Evolutionary conservation across 2,113 vertebrate species (phyloP).

Genomic region (Oncorhynchus kisutch): DNA sequence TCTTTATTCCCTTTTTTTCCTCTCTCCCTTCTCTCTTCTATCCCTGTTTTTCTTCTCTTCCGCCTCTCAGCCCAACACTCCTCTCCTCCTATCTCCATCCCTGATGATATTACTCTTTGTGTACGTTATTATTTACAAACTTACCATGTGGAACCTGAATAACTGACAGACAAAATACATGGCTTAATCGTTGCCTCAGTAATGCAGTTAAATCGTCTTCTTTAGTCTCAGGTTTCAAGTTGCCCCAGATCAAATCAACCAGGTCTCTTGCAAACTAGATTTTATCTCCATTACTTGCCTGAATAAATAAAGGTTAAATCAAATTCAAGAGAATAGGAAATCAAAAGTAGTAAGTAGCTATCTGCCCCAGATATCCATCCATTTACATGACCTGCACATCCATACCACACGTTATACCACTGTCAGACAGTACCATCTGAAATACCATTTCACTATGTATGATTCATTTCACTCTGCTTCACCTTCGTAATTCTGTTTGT

Average conservation of each 20-base stretch:
- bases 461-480: not conserved
- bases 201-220: not conserved
- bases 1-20: constrained; percentile 7
- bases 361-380: not conserved
- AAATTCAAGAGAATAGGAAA: too few relatives aligned
- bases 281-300: not conserved
- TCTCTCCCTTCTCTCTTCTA: not conserved
- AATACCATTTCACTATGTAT: not conserved
- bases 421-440: not conserved
- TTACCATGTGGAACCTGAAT: constrained; percentile 57
- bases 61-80: constrained; percentile 46
- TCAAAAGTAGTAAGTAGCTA: not conserved
- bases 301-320: too few relatives aligned
- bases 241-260: not conserved
- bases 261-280: not conserved
- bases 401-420: not conserved
- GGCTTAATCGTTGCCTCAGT: not conserved
- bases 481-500: not conserved
- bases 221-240: not conserved
- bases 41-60: constrained; percentile 1
- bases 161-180: constrained; percentile 24
- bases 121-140: constrained; percentile 62
- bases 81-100: constrained; percentile 53
- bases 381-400: not conserved
- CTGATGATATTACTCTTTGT: constrained; percentile 55